phyloP scores from a whole-genome alignment of 2,113 vertebrate genomes.

The Hippoglossus stenolepis region DNA sequence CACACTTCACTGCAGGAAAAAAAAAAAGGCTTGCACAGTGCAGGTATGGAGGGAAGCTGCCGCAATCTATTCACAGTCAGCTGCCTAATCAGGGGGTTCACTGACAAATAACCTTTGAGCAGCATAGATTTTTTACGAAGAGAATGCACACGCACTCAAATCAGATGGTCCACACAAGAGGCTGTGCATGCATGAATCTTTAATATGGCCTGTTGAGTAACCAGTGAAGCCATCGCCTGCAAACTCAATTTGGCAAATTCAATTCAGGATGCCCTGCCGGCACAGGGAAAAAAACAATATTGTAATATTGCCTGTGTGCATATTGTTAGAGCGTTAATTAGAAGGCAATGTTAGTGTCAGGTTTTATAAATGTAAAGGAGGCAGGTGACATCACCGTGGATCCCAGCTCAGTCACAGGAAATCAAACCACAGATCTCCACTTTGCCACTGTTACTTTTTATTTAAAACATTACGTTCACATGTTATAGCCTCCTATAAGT shows the following conservation, averaged over 20 bases:
- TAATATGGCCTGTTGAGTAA: neutral
- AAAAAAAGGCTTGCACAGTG: slow-evolving; percentile 41
- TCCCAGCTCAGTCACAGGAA: too few relatives aligned
- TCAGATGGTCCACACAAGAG: neutral
- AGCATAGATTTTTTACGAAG: neutral
- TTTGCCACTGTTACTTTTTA: too few relatives aligned
- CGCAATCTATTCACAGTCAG: slow-evolving; percentile 1
- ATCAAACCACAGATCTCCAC: too few relatives aligned
- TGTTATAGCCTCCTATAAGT: too few relatives aligned
- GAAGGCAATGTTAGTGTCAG: neutral
- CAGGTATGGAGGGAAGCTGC: slow-evolving; percentile 50
- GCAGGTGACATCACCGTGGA: too few relatives aligned
- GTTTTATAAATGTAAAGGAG: neutral
- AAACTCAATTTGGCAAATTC: neutral
- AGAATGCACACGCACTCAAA: neutral
- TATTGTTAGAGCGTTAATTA: neutral
- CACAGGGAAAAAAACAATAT: neutral
- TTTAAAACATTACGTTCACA: too few relatives aligned
- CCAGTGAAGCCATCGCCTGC: neutral
- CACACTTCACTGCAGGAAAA: slow-evolving; percentile 75
- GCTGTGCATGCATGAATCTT: slow-evolving; percentile 3
- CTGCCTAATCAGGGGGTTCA: slow-evolving; percentile 30
- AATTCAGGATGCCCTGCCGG: too few relatives aligned
- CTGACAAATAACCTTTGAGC: slow-evolving; percentile 10
- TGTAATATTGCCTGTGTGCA: neutral